A percentile compares a stretch with the other conserved stretches of the same genome.
Evolutionary conservation across 2,113 vertebrate genomes (phyloP).

Genomic region (Protobothrops flavoviridis): DNA sequence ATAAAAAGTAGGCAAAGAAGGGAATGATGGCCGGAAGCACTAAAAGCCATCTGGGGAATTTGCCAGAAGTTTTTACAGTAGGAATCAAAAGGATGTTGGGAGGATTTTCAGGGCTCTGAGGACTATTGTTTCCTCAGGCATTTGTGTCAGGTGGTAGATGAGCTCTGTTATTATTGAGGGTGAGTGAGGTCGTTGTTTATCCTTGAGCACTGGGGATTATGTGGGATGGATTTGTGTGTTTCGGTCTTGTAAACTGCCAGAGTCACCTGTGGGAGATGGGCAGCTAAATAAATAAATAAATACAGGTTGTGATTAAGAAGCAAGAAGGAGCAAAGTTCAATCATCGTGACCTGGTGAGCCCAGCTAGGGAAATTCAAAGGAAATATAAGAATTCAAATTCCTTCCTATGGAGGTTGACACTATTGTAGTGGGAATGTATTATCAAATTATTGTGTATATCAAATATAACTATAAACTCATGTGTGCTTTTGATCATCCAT

Average conservation of each 20-base stretch:
- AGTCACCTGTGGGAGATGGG: neutral
- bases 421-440: neutral
- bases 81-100: neutral
- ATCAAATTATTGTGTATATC: neutral
- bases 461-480: neutral
- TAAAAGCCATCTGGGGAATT: neutral
- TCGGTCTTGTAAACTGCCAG: neutral
- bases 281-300: neutral
- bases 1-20: neutral
- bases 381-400: neutral
- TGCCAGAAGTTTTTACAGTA: neutral
- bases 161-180: neutral
- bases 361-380: neutral
- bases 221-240: neutral
- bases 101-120: neutral
- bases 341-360: neutral
- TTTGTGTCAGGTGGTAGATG: neutral
- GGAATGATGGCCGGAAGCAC: neutral
- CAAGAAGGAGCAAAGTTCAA: neutral
- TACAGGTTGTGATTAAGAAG: neutral
- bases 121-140: neutral
- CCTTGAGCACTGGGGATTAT: neutral
- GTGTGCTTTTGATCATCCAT: neutral
- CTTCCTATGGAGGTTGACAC: neutral
- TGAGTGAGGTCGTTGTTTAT: neutral